Evolutionary conservation across 2,113 vertebrate genomes (phyloP), one percentile per base, ranked within the genome.

Genomic region (Theropithecus gelada): DNA sequence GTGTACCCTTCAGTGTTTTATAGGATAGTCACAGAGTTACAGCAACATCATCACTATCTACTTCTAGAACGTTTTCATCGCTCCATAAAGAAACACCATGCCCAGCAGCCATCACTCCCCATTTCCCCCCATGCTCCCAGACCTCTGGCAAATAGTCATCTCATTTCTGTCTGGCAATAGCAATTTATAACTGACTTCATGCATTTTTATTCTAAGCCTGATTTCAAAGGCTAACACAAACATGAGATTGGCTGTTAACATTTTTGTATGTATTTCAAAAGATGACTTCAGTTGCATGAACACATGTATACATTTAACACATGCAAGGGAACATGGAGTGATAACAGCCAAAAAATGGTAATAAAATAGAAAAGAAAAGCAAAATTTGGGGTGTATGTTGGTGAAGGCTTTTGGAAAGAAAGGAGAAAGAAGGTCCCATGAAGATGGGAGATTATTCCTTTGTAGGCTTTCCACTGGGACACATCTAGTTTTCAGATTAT

Each of bases 401-500:
- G 50, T 6, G 32, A 59, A 59, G 57, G 45, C 35, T 68, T 95
- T 93, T 61, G 70, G 91, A 72, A 38, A 94, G 43, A 95, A n/a
- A 83, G 68, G 76, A 93, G 81, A 52, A 78, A 66, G 32, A n/a
- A 50, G 18, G 6, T 57, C 40, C 93, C 55, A 27, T 16, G 52
- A 64, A 82, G 61, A 73, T 14, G n/a, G 23, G 61, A 38, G 35
- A n/a, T 45, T 35, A 40, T 82, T 50, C 12, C 23, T 61, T 8
- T 23, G 38, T 52, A 52, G 80, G 55, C 83, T 97, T 96, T 94
- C 61, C 75, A 52, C 73, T 84, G 70, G 80, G 64, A 75, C 35
- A 50, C 75, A 52, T 64, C 82, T 93, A 35, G 90, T 96, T 97
- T 97, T 97, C 87, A 96, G 89, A 88, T 90, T 90, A 73, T 96